Conservation (phyloP, 2,888 invertebrate species). For the Tachystola acroxantha region DNA sequence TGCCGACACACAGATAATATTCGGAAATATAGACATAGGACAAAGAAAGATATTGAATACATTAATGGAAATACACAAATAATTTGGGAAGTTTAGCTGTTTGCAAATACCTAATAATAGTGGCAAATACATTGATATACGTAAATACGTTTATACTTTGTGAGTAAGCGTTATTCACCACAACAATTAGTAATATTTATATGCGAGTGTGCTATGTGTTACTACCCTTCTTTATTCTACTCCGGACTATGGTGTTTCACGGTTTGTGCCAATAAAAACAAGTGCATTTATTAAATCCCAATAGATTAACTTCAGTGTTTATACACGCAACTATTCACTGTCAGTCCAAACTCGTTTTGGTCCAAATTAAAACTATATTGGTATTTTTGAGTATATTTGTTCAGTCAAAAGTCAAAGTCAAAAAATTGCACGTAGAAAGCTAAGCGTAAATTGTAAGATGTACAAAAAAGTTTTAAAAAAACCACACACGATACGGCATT, state of each 20-base stretch:
- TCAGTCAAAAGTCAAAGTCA: slow-evolving; percentile 12
- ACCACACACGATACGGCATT: slow-evolving; percentile 67
- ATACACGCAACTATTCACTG: slow-evolving; percentile 25
- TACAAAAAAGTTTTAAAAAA: slow-evolving; percentile 37
- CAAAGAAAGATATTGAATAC: neutral
- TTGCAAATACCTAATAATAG: neutral
- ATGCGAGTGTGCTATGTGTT: slow-evolving; percentile 27
- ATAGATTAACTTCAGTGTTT: slow-evolving; percentile 28
- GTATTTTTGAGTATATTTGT: neutral
- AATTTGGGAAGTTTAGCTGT: neutral
- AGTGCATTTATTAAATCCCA: slow-evolving; percentile 36
- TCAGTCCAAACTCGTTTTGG: slow-evolving; percentile 1
- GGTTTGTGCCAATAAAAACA: slow-evolving; percentile 28
- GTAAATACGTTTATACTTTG: neutral
- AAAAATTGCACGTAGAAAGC: slow-evolving; percentile 58
- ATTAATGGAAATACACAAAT: neutral
- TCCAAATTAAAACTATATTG: neutral
- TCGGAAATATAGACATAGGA: neutral
- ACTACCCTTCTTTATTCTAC: slow-evolving; percentile 28
- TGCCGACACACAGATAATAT: slow-evolving; percentile 53
- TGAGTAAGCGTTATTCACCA: slow-evolving; percentile 1
- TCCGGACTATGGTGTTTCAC: slow-evolving; percentile 31
- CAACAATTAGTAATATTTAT: slow-evolving; percentile 18
- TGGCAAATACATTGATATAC: neutral
- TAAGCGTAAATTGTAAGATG: slow-evolving; percentile 59